Evolutionary conservation across 2,888 invertebrate genomes (phyloP), one percentile per base, ranked within the genome.

Genomic region (Caenorhabditis drosophilae): DNA sequence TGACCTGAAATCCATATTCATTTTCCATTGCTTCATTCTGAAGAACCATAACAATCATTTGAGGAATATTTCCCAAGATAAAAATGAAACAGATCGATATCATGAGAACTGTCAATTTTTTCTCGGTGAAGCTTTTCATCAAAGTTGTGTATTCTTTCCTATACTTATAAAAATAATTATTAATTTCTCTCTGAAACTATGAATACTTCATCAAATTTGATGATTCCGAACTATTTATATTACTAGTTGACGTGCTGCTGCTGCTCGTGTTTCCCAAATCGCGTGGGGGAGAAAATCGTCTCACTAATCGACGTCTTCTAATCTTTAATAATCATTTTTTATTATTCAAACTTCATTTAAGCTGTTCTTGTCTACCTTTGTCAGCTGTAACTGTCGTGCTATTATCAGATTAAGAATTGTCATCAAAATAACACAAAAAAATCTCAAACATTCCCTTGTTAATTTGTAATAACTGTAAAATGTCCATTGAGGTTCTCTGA

Each of bases 71-170:
- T 22, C 82, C 83, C 6, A 80, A 44, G 4, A 79, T 56, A 64
- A 78, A 83, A 40, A 83, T 78, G 15, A 82, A 25, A 51, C 82
- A 79, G 38, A 83, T 83, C 1, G 66, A 68, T 2, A 77, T 57
- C 82, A 82, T 82, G 35, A 82, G 45, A 0, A 74, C 77, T 0
- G 82, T 82, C 27, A 82, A 55, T 50, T 79, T 78, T 59, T 77
- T 78, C 44, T 83, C 82, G 1, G 80, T 76, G 61, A 81, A 83
- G 27, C 75, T 74, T 34, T 58, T 64, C 40, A 79, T 59, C 23
- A 77, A 41, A 23, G 46, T 57, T 22, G 61, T 44, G 15, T 63
- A 66, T 58, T 76, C 73, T 49, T 50, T 51, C 52, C 75, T 68
- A 61, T n/a, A n/a, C n/a, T n/a, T n/a, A n/a, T n/a, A n/a, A n/a